These are phyloP conservation scores for Apis cerana DNA, from an alignment of 1,140 invertebrate genomes.

Conservation along the genomic window DNA sequence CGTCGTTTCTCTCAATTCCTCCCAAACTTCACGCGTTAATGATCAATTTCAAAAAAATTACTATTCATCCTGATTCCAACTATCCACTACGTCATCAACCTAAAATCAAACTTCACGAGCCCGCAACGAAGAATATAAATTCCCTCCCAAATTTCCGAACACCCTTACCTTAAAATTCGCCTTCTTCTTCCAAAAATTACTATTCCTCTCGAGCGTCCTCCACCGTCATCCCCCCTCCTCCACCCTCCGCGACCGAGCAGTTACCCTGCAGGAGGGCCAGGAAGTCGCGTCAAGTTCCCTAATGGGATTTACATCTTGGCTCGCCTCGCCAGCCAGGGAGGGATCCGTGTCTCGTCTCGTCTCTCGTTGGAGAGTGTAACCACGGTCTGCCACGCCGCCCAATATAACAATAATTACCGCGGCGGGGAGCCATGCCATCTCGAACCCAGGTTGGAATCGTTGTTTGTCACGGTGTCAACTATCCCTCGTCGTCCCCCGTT, in stretches of 20 bases:
- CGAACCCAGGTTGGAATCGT: constrained; percentile 7
- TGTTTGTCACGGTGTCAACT: constrained; percentile 49
- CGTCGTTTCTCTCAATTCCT: no score
- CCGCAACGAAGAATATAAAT: no score
- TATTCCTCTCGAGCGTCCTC: not conserved
- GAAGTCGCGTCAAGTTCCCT: constrained; percentile 72
- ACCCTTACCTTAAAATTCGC: not conserved
- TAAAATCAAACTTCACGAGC: no score
- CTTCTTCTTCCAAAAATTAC: constrained; percentile 5
- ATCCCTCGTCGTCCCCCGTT: constrained; percentile 5
- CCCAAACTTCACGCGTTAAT: no score
- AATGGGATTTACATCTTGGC: constrained; percentile 72
- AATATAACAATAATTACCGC: constrained; percentile 68
- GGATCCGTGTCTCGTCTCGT: constrained; percentile 52
- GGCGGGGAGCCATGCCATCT: not conserved
- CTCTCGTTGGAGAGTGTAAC: constrained; percentile 25
- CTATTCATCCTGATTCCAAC: no score
- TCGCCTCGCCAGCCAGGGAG: constrained; percentile 53
- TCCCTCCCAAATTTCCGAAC: no score
- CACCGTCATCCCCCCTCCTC: not conserved
- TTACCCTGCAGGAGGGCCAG: constrained; percentile 29
- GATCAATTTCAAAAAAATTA: no score
- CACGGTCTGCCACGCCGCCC: constrained; percentile 41
- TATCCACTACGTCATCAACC: no score
- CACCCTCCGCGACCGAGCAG: not conserved